Evolutionary conservation across 2,797 vertebrate genomes (phyloP).

Genomic region (Morelia viridis): DNA sequence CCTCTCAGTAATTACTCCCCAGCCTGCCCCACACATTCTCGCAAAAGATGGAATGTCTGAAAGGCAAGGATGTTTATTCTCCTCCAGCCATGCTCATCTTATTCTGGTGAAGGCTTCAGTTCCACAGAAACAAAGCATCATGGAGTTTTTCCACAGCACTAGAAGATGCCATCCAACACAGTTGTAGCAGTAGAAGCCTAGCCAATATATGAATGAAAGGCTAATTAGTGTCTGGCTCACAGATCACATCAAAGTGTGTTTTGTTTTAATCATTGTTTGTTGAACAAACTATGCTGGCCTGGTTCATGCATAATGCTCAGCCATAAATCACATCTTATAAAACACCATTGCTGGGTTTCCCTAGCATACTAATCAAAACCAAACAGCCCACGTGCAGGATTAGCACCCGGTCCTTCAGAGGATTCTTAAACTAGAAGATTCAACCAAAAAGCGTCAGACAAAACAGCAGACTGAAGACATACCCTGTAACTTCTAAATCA

Average conservation of each 20-base stretch:
- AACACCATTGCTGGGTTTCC: background rate
- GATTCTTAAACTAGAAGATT: background rate
- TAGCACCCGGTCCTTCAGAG: background rate
- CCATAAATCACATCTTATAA: background rate
- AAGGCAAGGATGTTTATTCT: background rate
- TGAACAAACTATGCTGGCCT: background rate
- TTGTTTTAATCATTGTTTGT: background rate
- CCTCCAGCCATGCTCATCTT: background rate
- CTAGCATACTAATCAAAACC: background rate
- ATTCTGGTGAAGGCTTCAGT: background rate
- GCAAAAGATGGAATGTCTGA: background rate
- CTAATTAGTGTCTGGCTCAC: background rate
- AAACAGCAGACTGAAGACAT: background rate
- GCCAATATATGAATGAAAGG: background rate
- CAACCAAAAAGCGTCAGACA: background rate
- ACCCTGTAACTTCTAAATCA: constrained; percentile 12
- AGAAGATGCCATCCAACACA: background rate
- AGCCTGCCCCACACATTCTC: background rate
- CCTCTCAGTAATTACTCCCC: constrained; percentile 30
- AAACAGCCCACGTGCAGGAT: background rate
- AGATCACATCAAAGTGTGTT: background rate
- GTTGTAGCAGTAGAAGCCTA: background rate
- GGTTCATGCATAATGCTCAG: background rate
- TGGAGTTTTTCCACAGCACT: background rate
- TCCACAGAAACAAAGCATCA: background rate